A percentile compares a stretch with the other conserved stretches of the same genome.
phyloP scores from a whole-genome alignment of 2,888 invertebrate species.

The Metellina segmentata region DNA sequence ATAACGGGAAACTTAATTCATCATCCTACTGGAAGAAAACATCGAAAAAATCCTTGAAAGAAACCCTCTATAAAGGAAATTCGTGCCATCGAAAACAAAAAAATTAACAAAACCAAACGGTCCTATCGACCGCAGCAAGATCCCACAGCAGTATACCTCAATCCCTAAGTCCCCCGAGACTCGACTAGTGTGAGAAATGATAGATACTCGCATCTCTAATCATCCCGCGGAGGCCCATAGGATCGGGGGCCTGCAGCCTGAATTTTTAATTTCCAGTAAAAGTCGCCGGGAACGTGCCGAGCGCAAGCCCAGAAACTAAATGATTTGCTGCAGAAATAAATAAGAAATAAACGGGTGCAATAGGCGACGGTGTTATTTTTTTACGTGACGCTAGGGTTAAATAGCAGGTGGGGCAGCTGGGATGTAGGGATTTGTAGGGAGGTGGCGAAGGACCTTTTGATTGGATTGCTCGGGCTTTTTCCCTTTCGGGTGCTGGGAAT shows the following conservation, averaged over 20 bases:
- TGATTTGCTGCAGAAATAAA: slow-evolving; percentile 21
- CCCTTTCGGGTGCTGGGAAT: background rate
- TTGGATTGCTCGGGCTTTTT: slow-evolving; percentile 24
- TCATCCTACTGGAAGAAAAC: background rate
- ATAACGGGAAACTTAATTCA: background rate
- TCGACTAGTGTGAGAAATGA: slow-evolving; percentile 44
- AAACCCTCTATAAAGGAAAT: background rate
- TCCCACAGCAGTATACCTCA: background rate
- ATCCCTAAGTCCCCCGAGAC: background rate
- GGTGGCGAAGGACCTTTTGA: slow-evolving; percentile 22
- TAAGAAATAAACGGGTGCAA: slow-evolving; percentile 17
- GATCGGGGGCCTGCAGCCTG: slow-evolving; percentile 19
- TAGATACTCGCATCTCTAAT: slow-evolving; percentile 25
- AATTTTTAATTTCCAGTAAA: slow-evolving; percentile 66
- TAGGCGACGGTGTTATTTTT: slow-evolving; percentile 42
- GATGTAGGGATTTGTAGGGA: background rate
- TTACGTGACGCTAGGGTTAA: slow-evolving; percentile 58
- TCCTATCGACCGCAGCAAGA: slow-evolving; percentile 30
- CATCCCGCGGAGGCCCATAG: slow-evolving; percentile 37
- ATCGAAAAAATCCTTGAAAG: background rate
- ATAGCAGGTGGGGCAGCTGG: background rate
- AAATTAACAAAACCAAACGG: slow-evolving; percentile 25
- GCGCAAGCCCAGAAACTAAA: background rate
- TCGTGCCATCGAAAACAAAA: background rate
- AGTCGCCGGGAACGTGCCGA: slow-evolving; percentile 25